Evolutionary conservation across 2,797 vertebrate genomes (phyloP), one percentile per base, ranked within the genome.

Genomic region (Acropternis orthonyx): DNA sequence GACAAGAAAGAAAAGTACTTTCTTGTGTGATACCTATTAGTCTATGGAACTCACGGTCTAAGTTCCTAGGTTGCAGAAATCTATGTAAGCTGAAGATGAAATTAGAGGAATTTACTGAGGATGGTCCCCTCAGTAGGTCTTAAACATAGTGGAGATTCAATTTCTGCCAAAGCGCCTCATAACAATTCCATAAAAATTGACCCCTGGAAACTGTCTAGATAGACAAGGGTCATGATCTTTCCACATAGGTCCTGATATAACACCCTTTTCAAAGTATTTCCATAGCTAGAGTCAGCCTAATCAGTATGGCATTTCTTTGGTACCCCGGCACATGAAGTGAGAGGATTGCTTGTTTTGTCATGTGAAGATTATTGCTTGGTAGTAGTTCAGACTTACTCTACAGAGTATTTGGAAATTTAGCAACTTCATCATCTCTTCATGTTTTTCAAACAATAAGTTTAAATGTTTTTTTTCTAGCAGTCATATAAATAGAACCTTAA

Each of bases 241-340:
- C 51, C 15, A 8, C 0, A 0, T 26, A 58, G 5, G 16, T 85
- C 39, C 44, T 55, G 20, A 46, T 37, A 41, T 34, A 68, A 84
- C 10, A 8, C 27, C 46, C 13, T 4, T 73, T 63, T 73, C 46
- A 48, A 76, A 91, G 17, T 55, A 51, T 72, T 83, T 72, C 54
- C 22, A 13, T 9, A 49, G 26, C 15, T n/a, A 10, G 27, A n/a
- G 15, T n/a, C 80, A 84, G 28, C 7, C 56, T 59, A 27, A 63
- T n/a, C 12, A 30, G 17, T 24, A 28, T 1, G 7, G 28, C 10
- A 30, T 59, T 75, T 59, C 22, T 73, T 63, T 66, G 43, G 21
- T 80, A 79, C 41, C 26, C 28, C 2, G 18, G 46, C 32, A 85
- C 7, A 10, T 39, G 49, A 62, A 54, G 8, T 26, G 22, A 82